phyloP scores from a whole-genome alignment of 2,113 vertebrate species.

The Spea multiplicata region DNA sequence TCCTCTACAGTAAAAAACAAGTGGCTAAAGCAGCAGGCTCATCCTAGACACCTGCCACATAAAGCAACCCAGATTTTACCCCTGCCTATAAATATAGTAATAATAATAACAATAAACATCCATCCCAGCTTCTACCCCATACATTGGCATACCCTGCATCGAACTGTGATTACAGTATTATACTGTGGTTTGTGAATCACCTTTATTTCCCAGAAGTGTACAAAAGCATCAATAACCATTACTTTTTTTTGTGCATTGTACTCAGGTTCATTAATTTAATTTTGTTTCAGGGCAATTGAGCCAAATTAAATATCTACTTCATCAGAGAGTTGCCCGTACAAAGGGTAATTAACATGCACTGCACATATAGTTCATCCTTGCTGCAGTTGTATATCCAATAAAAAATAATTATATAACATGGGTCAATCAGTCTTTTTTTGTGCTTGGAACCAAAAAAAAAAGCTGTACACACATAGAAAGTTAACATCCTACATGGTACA shows the following conservation, averaged over 20 bases:
- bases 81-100: too few relatives aligned
- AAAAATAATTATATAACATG: neutral
- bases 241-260: conserved; percentile 32
- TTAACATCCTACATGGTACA: neutral
- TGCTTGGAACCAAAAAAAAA: neutral
- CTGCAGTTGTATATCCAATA: neutral
- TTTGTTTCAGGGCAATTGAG: conserved; percentile 37
- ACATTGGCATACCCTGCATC: neutral
- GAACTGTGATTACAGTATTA: conserved; percentile 15
- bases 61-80: too few relatives aligned
- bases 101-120: too few relatives aligned
- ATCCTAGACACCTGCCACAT: too few relatives aligned
- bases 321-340: conserved; percentile 25
- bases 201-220: conserved; percentile 31
- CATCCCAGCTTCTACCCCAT: neutral
- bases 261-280: conserved; percentile 34
- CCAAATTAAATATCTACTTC: conserved; percentile 23
- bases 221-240: conserved; percentile 41
- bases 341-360: conserved; percentile 26
- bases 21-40: too few relatives aligned
- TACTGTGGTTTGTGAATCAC: conserved; percentile 28
- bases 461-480: neutral
- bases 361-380: neutral
- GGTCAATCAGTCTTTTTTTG: neutral
- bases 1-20: too few relatives aligned